Evolutionary conservation across 35 echinoderm and acorn worm genomes (phyloP), one percentile per base, ranked within the genome.

Genomic region (Lytechinus variegatus): DNA sequence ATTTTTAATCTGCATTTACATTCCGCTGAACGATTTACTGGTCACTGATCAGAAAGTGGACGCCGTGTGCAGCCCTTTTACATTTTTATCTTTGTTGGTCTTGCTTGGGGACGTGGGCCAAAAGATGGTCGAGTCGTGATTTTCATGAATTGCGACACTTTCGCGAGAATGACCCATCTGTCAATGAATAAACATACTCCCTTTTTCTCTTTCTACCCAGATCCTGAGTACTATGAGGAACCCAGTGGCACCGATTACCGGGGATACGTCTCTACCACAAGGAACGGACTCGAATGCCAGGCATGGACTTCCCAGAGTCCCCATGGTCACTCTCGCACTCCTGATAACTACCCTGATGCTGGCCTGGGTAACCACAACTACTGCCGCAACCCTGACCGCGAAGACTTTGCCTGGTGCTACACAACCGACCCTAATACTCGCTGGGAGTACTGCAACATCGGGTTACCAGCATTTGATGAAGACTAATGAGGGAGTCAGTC

Each of bases 281-380:
- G 57, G 6, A 86, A 11, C 55, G 94, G 96, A 1, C 13, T 4
- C 24, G 9, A 87, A 0, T 96, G 97, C 93, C 95, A 96, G 60
- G 21, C 52, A 4, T 96, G 97, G 95, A 71, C 92, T 29, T 53
- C 52, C 8, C 97, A 96, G 88, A 44, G 3, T 16, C 97, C 97
- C 16, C 95, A 97, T 56, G 3, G 14, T 12, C 97, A 97, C 61
- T 27, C 21, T 8, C 60, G 86, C 29, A 94, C 90, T 4, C 92
- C 94, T 12, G 24, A 8, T 2, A 91, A 92, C 4, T 98, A 95
- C 86, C 94, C 97, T 16, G 95, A 92, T 52, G 56, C 89, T 16
- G 97, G 97, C 27, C 29, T 98, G 2, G 97, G 97, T 12, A 95
- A 97, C 56, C 97, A 98, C 54, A 98, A 97, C 92, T 96, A 94